Evolutionary conservation across 2,113 vertebrate species (phyloP), one percentile per base, ranked within the genome.

Genomic region (Channa argus): DNA sequence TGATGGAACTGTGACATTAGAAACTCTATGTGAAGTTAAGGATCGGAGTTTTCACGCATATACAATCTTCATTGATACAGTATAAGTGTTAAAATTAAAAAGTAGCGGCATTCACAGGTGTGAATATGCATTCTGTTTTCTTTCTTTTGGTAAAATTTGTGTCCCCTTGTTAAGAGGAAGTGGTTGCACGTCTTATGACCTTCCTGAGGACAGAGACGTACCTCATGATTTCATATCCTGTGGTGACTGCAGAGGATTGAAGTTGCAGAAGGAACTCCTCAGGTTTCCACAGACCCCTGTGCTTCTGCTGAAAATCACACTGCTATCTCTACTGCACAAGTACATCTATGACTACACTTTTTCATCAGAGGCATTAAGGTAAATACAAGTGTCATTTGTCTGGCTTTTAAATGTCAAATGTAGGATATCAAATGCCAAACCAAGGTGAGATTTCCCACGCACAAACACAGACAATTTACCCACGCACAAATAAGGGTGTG

Each of bases 171-270:
- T 69, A 74, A 85, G 86, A 88, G 89, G 91, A 91, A 89, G 89
- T 89, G 85, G 87, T 86, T 80, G 50, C 72, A 73, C 5, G 11
- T 85, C 82, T 85, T 88, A 79, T 87, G 81, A 90, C 81, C 81
- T 72, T 66, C 70, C 44, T 62, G 75, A 62, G 70, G 71, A 80
- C 43, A 9, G 47, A 86, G 64, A 71, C 79, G 39, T 87, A 88
- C 82, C 82, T 84, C 78, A 62, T 76, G 79, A 90, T 75, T 88
- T 86, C 76, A 89, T 78, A 79, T 91, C 84, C 82, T 80, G 78
- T 76, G 72, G 80, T 53, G 61, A 85, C 67, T 79, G 82, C 61
- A 55, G 33, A 84, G 34, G 69, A 67, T 73, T 83, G 4, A 83
- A 63, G 46, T 75, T 63, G 68, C 61, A 86, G 58, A 69, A 80